A percentile compares a stretch with the other conserved stretches of the same genome.
Evolutionary conservation across 2,113 vertebrate genomes (phyloP).

Genomic region (Nipponia nippon): DNA sequence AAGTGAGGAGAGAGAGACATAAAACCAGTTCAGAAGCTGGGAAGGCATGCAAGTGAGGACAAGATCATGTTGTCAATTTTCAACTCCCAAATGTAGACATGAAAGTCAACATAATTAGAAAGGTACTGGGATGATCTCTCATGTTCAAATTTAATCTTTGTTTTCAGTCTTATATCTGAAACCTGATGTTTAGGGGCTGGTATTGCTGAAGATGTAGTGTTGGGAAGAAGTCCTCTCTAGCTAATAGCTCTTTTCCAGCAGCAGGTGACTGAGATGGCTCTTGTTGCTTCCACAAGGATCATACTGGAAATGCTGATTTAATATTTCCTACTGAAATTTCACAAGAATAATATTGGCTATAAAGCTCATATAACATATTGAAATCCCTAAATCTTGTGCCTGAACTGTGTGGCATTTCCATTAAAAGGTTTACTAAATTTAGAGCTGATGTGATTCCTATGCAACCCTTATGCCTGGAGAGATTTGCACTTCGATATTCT

Average conservation of each 20-base stretch:
- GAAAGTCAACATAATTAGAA: not conserved
- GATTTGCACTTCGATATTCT: not conserved
- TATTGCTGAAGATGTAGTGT: not conserved
- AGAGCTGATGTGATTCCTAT: constrained; percentile 23
- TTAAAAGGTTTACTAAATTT: constrained; percentile 46
- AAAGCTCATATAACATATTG: not conserved
- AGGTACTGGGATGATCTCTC: not conserved
- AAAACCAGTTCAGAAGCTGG: not conserved
- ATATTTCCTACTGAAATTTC: not conserved
- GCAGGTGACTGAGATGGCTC: not conserved
- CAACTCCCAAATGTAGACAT: not conserved
- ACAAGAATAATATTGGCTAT: not conserved
- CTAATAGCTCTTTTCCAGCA: not conserved
- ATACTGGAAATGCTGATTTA: constrained; percentile 2
- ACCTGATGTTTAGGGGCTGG: not conserved
- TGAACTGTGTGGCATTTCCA: constrained; percentile 42
- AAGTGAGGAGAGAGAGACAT: not conserved
- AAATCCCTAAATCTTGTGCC: constrained; percentile 3
- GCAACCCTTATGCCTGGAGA: not conserved
- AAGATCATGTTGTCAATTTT: not conserved
- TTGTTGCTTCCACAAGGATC: not conserved
- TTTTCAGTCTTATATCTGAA: not conserved
- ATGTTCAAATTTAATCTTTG: not conserved
- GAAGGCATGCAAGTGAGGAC: not conserved
- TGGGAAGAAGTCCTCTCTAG: not conserved